Percentiles rank a stretch among this genome's conserved stretches.
These are phyloP conservation scores for Hafferia zeledoni DNA, from an alignment of 2,797 vertebrate species.

Conservation along the genomic window DNA sequence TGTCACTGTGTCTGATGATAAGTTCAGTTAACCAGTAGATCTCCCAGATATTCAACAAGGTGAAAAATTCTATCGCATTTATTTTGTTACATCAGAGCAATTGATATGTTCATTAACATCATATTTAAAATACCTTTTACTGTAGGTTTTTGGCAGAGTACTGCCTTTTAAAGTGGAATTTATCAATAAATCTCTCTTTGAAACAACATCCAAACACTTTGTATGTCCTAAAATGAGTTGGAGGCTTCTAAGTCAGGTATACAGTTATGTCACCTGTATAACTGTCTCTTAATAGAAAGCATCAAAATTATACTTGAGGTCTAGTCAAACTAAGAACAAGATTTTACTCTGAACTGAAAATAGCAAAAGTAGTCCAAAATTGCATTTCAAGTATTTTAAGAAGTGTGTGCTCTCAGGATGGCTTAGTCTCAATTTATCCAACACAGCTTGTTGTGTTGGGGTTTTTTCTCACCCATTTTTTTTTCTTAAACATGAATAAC, in stretches of 20 bases:
- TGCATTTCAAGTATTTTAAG: neutral
- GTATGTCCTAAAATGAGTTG: neutral
- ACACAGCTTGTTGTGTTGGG: neutral
- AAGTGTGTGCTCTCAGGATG: neutral
- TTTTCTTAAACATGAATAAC: neutral
- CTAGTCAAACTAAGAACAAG: neutral
- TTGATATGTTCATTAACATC: neutral
- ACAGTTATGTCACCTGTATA: neutral
- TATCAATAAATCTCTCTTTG: neutral
- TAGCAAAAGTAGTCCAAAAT: neutral
- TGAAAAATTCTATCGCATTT: neutral
- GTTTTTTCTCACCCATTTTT: fast-evolving
- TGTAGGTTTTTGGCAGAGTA: neutral
- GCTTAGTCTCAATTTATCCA: neutral
- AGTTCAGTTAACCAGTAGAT: neutral
- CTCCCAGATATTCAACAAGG: neutral
- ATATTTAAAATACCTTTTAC: neutral
- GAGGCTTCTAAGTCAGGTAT: neutral
- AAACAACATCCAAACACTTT: neutral
- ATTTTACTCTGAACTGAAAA: neutral
- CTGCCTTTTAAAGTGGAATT: neutral
- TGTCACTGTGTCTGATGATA: neutral
- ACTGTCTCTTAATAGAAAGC: neutral
- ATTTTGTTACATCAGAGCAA: neutral
- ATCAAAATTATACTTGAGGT: neutral